These are phyloP conservation scores for Palythoa caribaeorum DNA, from an alignment of 92 coral and sea anemone genomes.

Conservation along the genomic window DNA sequence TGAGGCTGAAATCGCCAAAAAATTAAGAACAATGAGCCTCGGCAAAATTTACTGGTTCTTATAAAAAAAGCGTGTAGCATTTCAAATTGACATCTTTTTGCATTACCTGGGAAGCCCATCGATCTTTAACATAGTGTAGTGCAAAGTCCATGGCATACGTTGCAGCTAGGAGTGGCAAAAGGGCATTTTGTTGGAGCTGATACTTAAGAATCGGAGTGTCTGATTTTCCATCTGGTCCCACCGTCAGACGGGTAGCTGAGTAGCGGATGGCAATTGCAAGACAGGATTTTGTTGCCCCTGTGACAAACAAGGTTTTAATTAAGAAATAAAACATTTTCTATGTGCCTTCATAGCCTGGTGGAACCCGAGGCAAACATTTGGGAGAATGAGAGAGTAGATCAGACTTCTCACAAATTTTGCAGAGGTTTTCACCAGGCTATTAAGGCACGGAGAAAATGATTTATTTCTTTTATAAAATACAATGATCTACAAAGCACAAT, in stretches of 20 bases:
- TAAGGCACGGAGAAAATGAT: neutral
- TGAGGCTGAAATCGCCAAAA: too few species aligned
- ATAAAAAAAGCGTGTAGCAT: too few species aligned
- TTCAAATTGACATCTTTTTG: neutral
- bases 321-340: too few species aligned
- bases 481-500: too few species aligned
- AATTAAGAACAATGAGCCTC: too few species aligned
- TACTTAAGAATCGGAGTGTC: conserved; percentile 82
- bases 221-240: conserved; percentile 84
- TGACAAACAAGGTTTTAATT: neutral
- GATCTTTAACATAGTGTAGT: conserved; percentile 77
- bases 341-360: too few species aligned
- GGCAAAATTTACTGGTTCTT: too few species aligned
- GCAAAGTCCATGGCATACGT: conserved; percentile 81
- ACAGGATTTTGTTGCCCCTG: conserved; percentile 83
- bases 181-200: conserved; percentile 84
- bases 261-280: conserved; percentile 82
- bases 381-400: neutral
- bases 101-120: conserved; percentile 83
- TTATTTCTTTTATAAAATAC: neutral
- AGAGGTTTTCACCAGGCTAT: too few species aligned
- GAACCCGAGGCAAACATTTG: too few species aligned
- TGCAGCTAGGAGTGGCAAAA: conserved; percentile 77
- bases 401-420: neutral
- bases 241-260: conserved; percentile 88